phyloP scores from a whole-genome alignment of 2,888 invertebrate genomes.

The Thecophora atra region DNA sequence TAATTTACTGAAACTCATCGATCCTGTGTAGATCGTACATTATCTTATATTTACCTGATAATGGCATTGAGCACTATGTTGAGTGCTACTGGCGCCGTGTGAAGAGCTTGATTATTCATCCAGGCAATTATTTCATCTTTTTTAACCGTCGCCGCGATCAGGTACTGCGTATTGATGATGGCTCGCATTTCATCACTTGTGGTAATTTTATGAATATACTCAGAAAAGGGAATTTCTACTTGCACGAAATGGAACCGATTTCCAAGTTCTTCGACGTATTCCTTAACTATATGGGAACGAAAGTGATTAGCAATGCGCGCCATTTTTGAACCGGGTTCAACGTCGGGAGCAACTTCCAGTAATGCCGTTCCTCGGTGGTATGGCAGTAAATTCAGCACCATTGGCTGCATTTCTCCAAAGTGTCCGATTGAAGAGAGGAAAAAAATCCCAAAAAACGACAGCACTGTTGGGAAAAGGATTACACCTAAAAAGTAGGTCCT shows the following conservation, averaged over 20 bases:
- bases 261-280: constrained; percentile 3
- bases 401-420: constrained; percentile 67
- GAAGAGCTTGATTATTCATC: constrained; percentile 82
- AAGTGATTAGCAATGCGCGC: constrained; percentile 37
- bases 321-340: constrained; percentile 33
- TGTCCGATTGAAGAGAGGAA: constrained; percentile 67
- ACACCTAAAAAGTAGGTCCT: constrained; percentile 73
- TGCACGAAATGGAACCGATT: constrained; percentile 23
- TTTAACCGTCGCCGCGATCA: constrained; percentile 69
- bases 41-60: constrained; percentile 59
- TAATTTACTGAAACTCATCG: too few relatives aligned
- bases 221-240: constrained; percentile 22
- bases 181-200: constrained; percentile 53
- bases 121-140: constrained; percentile 69
- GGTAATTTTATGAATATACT: constrained; percentile 42
- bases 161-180: constrained; percentile 63
- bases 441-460: constrained; percentile 69
- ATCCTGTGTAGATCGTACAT: too few relatives aligned
- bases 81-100: constrained; percentile 74
- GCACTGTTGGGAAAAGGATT: constrained; percentile 73
- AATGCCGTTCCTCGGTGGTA: constrained; percentile 37
- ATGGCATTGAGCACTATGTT: constrained; percentile 72
- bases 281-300: background rate
- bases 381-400: constrained; percentile 22
- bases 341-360: constrained; percentile 26